These are phyloP conservation scores for Rhyacichthys aspro DNA, from an alignment of 2,797 vertebrate species.

Conservation along the genomic window DNA sequence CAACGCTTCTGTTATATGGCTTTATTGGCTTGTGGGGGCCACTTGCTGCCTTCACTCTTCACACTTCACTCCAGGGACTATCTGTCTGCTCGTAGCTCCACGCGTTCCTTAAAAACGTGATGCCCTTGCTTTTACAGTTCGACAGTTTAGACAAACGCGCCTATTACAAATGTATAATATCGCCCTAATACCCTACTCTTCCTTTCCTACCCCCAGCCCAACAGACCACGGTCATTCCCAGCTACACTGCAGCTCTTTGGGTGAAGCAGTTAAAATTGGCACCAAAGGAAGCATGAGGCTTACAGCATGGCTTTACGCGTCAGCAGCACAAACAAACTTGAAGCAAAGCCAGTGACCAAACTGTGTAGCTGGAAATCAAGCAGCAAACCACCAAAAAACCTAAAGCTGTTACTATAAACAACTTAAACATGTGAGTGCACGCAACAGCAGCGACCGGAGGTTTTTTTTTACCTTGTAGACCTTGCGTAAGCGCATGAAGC, in stretches of 20 bases:
- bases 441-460: background rate
- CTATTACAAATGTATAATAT: no score
- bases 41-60: constrained; percentile 49
- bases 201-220: no score
- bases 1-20: no score
- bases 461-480: constrained; percentile 51
- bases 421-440: background rate
- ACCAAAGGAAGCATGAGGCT: constrained; percentile 27
- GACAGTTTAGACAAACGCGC: no score
- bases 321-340: constrained; percentile 5
- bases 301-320: background rate
- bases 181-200: no score
- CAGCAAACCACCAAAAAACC: background rate
- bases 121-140: no score
- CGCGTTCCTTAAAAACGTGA: no score
- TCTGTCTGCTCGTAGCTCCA: no score
- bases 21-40: constrained; percentile 19
- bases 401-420: background rate
- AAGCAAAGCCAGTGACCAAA: constrained; percentile 2
- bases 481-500: constrained; percentile 30
- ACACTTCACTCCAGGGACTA: constrained; percentile 18
- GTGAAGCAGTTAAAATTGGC: constrained; percentile 25
- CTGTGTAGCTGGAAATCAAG: background rate
- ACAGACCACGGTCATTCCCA: background rate
- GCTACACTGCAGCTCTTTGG: background rate